Evolutionary conservation across 1,140 invertebrate species (phyloP).

Genomic region (silkworm (Bombyx mori)): DNA sequence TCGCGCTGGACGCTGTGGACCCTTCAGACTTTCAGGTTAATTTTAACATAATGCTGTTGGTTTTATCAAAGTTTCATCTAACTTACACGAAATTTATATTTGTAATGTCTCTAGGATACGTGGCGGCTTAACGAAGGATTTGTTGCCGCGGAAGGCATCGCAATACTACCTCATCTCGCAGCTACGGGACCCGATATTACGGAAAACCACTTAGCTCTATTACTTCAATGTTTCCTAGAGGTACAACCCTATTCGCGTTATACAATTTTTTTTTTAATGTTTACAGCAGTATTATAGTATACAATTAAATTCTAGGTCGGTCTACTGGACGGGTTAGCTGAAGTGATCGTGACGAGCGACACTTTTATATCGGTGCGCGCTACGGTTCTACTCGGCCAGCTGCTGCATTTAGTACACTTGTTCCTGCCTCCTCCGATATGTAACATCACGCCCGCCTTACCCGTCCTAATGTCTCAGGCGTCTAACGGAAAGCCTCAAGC

Average conservation of each 20-base stretch:
- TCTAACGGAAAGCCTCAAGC: slow-evolving; percentile 83
- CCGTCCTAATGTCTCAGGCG: slow-evolving; percentile 84
- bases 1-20: slow-evolving; percentile 89
- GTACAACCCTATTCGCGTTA: slow-evolving; percentile 19
- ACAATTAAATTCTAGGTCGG: slow-evolving; percentile 71
- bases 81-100: background rate
- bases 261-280: background rate
- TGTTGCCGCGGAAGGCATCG: slow-evolving; percentile 88
- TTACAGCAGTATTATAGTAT: slow-evolving; percentile 6
- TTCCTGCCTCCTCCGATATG: slow-evolving; percentile 88
- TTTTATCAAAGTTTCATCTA: background rate
- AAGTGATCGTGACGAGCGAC: slow-evolving; percentile 91
- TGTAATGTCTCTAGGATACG: slow-evolving; percentile 73
- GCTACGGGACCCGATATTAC: slow-evolving; percentile 89
- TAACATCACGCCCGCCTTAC: slow-evolving; percentile 83
- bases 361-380: slow-evolving; percentile 91
- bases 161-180: slow-evolving; percentile 85
- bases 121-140: slow-evolving; percentile 95
- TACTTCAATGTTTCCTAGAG: slow-evolving; percentile 90
- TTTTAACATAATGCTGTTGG: background rate
- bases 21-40: slow-evolving; percentile 79
- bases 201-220: slow-evolving; percentile 90
- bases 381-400: slow-evolving; percentile 88
- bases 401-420: slow-evolving; percentile 88
- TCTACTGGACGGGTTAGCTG: slow-evolving; percentile 88